Conservation (phyloP, 2,113 vertebrate species). For the Amphilophus citrinellus region DNA sequence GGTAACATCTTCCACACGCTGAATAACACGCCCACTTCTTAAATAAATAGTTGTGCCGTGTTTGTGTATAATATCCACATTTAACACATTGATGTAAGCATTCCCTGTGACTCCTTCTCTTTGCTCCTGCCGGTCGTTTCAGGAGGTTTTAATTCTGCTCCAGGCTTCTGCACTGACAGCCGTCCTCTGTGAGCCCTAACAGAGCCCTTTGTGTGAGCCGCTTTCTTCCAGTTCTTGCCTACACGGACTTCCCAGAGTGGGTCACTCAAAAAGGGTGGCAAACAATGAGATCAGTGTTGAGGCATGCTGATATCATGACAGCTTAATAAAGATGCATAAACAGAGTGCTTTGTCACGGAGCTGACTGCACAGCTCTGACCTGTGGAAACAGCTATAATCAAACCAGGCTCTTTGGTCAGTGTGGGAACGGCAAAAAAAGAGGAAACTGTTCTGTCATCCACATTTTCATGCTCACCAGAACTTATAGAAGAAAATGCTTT, state of each 20-base stretch:
- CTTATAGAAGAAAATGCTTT: constrained; percentile 16
- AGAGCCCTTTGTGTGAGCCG: constrained; percentile 61
- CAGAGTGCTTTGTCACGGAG: constrained; percentile 73
- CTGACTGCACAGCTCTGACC: constrained; percentile 57
- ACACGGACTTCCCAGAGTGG: constrained; percentile 63
- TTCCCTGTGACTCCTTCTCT: constrained; percentile 46
- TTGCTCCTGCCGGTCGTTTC: constrained; percentile 43
- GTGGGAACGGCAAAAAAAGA: constrained; percentile 11
- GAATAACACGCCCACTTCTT: constrained; percentile 36
- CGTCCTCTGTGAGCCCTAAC: constrained; percentile 52
- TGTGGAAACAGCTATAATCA: constrained; percentile 38
- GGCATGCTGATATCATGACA: constrained; percentile 61
- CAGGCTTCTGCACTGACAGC: constrained; percentile 57
- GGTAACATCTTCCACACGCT: constrained; percentile 68
- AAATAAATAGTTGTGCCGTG: constrained; percentile 55
- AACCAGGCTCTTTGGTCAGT: constrained; percentile 29
- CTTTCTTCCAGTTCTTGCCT: constrained; percentile 65
- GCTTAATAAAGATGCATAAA: constrained; percentile 49
- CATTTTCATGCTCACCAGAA: neutral
- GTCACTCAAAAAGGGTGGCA: constrained; percentile 64
- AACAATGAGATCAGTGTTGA: constrained; percentile 80
- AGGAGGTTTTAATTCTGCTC: constrained; percentile 54
- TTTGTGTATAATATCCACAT: constrained; percentile 56
- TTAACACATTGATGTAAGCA: constrained; percentile 38
- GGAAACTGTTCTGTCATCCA: neutral